phyloP scores from a whole-genome alignment of 2,113 vertebrate species.

The Corythaeola cristata region DNA sequence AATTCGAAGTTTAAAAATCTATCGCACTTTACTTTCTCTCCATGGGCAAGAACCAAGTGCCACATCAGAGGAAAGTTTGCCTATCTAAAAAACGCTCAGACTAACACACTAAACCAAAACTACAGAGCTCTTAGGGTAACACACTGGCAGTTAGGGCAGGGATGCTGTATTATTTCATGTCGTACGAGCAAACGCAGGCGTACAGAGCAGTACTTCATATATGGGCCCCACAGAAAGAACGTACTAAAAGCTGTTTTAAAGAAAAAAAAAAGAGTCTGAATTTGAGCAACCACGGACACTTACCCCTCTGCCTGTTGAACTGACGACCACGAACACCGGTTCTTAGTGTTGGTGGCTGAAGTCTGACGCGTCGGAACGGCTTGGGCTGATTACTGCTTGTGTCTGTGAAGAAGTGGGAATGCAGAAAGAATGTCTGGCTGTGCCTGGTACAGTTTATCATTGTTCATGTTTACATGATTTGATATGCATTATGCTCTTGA shows the following conservation, averaged over 20 bases:
- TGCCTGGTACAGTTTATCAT: neutral
- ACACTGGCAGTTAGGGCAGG: fast-evolving
- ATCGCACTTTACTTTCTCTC: neutral
- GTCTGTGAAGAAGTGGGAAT: slow-evolving; percentile 70
- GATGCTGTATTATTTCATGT: neutral
- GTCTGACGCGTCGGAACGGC: slow-evolving; percentile 80
- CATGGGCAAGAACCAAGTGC: neutral
- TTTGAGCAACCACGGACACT: neutral
- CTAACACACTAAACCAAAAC: neutral
- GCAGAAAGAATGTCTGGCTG: neutral
- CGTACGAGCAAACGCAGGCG: neutral
- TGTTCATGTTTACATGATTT: neutral
- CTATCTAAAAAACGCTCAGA: neutral
- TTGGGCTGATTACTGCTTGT: slow-evolving; percentile 86
- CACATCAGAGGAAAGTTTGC: neutral
- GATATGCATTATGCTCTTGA: neutral
- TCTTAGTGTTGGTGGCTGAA: slow-evolving; percentile 87
- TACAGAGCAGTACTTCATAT: neutral
- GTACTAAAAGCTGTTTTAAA: neutral
- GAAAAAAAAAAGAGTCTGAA: neutral
- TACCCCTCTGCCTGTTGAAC: slow-evolving; percentile 83
- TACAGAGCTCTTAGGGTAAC: neutral
- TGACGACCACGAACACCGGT: slow-evolving; percentile 85
- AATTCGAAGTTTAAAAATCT: neutral
- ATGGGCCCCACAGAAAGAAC: neutral